A percentile compares a stretch with the other conserved stretches of the same genome.
Evolutionary conservation across 2,113 vertebrate species (phyloP).

Genomic region (Pyrgilauda ruficollis): DNA sequence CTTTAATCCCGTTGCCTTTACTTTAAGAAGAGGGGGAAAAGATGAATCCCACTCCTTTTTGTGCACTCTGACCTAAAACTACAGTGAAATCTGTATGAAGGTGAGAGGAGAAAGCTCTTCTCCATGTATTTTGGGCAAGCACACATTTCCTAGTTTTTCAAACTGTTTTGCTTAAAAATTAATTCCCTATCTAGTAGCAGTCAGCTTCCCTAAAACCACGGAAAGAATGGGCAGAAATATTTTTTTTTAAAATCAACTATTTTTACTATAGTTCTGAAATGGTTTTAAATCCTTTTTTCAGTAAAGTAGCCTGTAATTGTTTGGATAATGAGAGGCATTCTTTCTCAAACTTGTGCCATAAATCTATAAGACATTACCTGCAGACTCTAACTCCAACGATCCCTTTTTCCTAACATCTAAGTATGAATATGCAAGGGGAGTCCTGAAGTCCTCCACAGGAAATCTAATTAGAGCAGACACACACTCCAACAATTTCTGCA

Average conservation of each 20-base stretch:
- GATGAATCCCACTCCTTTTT: background rate
- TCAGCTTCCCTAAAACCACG: background rate
- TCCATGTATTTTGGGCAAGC: background rate
- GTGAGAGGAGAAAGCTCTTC: background rate
- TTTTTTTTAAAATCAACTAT: background rate
- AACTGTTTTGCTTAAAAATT: background rate
- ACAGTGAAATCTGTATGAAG: background rate
- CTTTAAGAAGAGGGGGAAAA: background rate
- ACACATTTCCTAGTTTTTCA: background rate
- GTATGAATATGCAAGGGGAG: accelerated
- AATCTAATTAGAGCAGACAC: background rate
- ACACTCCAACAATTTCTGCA: background rate
- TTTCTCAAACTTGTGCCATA: background rate
- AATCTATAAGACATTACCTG: background rate
- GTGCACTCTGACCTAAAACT: background rate
- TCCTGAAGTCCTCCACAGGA: background rate
- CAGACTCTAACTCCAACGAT: background rate
- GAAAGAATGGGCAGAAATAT: background rate
- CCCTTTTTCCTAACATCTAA: background rate
- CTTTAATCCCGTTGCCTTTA: background rate
- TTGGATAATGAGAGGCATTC: background rate
- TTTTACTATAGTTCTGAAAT: background rate
- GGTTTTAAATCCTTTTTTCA: background rate
- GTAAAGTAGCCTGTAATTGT: background rate
- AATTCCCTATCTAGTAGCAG: background rate